Evolutionary conservation across 2,888 invertebrate species (phyloP).

Genomic region (Sceliomorpha sp.): DNA sequence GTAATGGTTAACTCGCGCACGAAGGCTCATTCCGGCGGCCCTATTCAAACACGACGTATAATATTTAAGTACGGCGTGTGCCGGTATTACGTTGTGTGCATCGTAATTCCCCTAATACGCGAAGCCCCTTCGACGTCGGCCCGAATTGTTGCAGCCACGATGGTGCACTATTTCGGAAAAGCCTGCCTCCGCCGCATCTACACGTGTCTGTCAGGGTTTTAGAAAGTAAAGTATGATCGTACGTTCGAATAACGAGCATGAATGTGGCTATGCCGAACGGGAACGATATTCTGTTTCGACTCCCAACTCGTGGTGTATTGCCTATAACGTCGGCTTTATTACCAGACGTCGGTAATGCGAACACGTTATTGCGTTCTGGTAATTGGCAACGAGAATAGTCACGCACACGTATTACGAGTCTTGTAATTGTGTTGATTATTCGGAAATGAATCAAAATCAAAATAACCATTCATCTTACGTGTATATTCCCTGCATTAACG

Average conservation of each 20-base stretch:
- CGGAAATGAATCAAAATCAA: constrained; percentile 21
- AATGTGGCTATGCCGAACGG: constrained; percentile 9
- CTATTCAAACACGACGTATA: constrained; percentile 10
- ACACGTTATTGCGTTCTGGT: constrained; percentile 34
- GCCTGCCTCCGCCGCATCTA: constrained; percentile 10
- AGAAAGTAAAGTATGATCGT: constrained; percentile 30
- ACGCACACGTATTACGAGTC: constrained; percentile 30
- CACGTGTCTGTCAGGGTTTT: constrained; percentile 24
- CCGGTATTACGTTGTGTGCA: constrained; percentile 7
- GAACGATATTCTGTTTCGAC: constrained; percentile 50
- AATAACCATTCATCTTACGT: constrained; percentile 21
- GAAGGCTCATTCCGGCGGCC: constrained; percentile 13
- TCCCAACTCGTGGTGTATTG: constrained; percentile 33
- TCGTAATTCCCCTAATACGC: constrained; percentile 1
- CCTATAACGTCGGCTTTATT: constrained; percentile 48
- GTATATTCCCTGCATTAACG: constrained; percentile 20
- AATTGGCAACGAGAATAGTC: constrained; percentile 33
- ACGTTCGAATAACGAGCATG: constrained; percentile 24
- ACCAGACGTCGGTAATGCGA: constrained; percentile 37
- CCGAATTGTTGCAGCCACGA: too few relatives aligned
- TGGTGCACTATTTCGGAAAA: constrained; percentile 12
- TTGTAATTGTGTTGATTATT: constrained; percentile 31
- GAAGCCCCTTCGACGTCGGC: constrained; percentile 1
- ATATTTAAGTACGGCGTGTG: background rate
- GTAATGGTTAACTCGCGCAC: constrained; percentile 6